These are phyloP conservation scores for Pseudorasbora parva DNA, from an alignment of 2,113 vertebrate species.

Conservation along the genomic window DNA sequence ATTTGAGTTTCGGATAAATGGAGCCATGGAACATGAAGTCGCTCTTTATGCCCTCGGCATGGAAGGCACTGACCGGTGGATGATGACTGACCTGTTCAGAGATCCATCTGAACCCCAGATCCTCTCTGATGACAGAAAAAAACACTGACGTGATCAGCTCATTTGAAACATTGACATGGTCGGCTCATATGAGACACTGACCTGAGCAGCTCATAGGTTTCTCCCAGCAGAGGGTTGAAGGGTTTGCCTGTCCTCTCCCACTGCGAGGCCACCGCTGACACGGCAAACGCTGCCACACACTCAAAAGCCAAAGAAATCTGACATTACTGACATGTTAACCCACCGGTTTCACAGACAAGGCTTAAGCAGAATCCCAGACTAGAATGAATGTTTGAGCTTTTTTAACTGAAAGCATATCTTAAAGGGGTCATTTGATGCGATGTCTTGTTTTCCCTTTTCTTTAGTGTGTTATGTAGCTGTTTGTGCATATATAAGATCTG, in stretches of 20 bases:
- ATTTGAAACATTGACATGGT: neutral
- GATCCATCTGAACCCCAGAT: conserved; percentile 94
- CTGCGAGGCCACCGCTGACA: conserved; percentile 96
- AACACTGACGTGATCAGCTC: neutral
- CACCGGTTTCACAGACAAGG: too few species aligned
- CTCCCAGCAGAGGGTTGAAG: conserved; percentile 94
- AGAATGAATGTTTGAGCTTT: too few species aligned
- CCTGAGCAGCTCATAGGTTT: conserved; percentile 95
- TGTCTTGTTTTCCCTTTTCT: too few species aligned
- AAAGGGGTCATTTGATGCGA: too few species aligned
- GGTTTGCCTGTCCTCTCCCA: conserved; percentile 98
- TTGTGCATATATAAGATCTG: too few species aligned
- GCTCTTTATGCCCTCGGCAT: conserved; percentile 90
- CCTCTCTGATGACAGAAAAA: conserved; percentile 79
- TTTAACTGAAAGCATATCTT: too few species aligned
- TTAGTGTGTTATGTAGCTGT: too few species aligned
- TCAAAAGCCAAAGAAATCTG: conserved; percentile 56
- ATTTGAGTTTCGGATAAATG: conserved; percentile 97
- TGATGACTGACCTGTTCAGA: conserved; percentile 99
- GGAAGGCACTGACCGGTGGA: conserved; percentile 96
- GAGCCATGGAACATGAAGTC: conserved; percentile 97
- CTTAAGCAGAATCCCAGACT: too few species aligned
- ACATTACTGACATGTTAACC: too few species aligned
- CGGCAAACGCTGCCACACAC: conserved; percentile 96
- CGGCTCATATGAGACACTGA: conserved; percentile 60